phyloP scores from a whole-genome alignment of 2,888 invertebrate genomes.

The Phragmatobia fuliginosa region DNA sequence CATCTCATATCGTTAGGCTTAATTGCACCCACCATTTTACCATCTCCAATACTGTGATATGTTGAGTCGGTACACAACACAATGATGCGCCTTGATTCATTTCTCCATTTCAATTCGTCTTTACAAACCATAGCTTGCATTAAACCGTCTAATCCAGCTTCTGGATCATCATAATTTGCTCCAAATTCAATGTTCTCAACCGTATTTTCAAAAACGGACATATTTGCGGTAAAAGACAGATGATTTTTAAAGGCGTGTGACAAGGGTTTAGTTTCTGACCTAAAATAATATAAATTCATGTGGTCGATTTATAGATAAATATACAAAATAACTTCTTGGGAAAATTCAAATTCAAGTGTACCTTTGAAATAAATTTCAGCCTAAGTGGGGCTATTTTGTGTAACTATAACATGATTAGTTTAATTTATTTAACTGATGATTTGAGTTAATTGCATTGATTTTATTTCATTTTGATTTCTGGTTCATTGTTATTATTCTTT shows the following conservation, averaged over 20 bases:
- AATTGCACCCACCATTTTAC: slow-evolving; percentile 89
- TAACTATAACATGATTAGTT: too few species aligned
- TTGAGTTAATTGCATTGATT: too few species aligned
- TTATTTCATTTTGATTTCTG: too few species aligned
- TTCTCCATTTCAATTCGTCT: slow-evolving; percentile 91
- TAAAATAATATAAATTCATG: too few species aligned
- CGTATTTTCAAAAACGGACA: not conserved
- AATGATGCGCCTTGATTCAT: slow-evolving; percentile 89
- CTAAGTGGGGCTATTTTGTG: too few species aligned
- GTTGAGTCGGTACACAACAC: slow-evolving; percentile 93
- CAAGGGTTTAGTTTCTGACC: slow-evolving; percentile 60
- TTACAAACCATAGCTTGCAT: slow-evolving; percentile 94
- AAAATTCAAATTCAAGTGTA: too few species aligned
- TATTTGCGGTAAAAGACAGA: slow-evolving; percentile 88
- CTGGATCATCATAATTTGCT: slow-evolving; percentile 90
- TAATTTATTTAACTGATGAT: too few species aligned
- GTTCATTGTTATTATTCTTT: too few species aligned
- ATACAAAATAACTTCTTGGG: too few species aligned
- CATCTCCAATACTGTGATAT: slow-evolving; percentile 94
- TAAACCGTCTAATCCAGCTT: slow-evolving; percentile 95
- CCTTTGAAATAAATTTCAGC: too few species aligned
- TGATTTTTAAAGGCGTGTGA: slow-evolving; percentile 89
- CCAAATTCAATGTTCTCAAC: slow-evolving; percentile 53
- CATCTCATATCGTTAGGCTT: slow-evolving; percentile 90
- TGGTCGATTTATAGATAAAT: too few species aligned